Percentiles rank a stretch among this genome's conserved stretches.
Conservation (phyloP, 2,888 invertebrate species). For the Idaea dimidiata region DNA sequence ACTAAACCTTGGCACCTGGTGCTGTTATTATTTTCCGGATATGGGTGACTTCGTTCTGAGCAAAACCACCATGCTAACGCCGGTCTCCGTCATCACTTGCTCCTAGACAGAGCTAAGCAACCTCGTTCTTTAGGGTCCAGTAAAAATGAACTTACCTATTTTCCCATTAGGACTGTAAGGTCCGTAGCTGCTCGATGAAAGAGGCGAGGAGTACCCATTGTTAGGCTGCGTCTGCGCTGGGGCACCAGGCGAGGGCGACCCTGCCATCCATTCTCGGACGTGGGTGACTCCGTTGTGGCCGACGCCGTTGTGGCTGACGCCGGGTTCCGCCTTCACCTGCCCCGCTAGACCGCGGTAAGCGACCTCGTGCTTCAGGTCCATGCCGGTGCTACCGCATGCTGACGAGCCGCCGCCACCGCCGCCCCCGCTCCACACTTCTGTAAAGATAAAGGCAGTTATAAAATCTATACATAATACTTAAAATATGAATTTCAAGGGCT, state of each 20-base stretch:
- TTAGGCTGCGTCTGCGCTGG: slow-evolving; percentile 82
- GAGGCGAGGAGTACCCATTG: slow-evolving; percentile 92
- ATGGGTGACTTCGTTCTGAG: slow-evolving; percentile 32
- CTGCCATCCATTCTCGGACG: slow-evolving; percentile 80
- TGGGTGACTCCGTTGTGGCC: slow-evolving; percentile 73
- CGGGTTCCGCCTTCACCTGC: slow-evolving; percentile 75
- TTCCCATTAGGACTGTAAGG: slow-evolving; percentile 94
- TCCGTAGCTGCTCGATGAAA: slow-evolving; percentile 93
- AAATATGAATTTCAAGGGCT: no score
- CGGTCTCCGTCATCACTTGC: no score
- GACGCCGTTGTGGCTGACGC: slow-evolving; percentile 77
- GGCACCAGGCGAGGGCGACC: slow-evolving; percentile 84
- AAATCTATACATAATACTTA: no score
- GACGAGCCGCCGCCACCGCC: slow-evolving; percentile 73
- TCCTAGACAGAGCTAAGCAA: slow-evolving; percentile 80
- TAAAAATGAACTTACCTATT: slow-evolving; percentile 84
- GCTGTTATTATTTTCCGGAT: slow-evolving; percentile 81
- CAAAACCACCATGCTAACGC: slow-evolving; percentile 75
- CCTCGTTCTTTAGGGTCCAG: slow-evolving; percentile 83
- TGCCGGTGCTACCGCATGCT: slow-evolving; percentile 81
- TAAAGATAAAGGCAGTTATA: neutral
- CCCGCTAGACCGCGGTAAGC: slow-evolving; percentile 78
- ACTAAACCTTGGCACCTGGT: slow-evolving; percentile 84
- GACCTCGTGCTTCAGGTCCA: slow-evolving; percentile 85
- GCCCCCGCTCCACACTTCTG: slow-evolving; percentile 79